These are phyloP conservation scores for Platysteira castanea DNA, from an alignment of 2,113 vertebrate genomes.

Conservation along the genomic window DNA sequence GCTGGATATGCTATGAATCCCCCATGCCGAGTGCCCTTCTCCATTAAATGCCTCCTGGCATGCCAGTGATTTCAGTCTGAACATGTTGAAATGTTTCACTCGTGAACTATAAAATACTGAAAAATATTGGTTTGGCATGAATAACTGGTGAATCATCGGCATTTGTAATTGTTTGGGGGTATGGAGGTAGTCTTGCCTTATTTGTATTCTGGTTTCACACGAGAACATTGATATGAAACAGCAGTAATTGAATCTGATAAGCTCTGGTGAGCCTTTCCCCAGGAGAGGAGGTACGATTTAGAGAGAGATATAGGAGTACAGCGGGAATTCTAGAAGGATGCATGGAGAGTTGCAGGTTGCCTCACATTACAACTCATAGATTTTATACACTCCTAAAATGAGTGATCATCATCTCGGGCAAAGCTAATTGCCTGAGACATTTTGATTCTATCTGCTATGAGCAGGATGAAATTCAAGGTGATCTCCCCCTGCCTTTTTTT, in stretches of 20 bases:
- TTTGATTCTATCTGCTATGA: constrained; percentile 25
- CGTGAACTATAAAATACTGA: constrained; percentile 20
- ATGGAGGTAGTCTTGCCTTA: constrained; percentile 29
- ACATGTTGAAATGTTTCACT: constrained; percentile 15
- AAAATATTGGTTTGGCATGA: constrained; percentile 50
- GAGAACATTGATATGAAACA: constrained; percentile 52
- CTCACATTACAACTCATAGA: not conserved
- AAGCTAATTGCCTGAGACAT: constrained; percentile 16
- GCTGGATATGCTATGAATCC: not conserved
- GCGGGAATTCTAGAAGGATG: not conserved
- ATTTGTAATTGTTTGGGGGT: constrained; percentile 17
- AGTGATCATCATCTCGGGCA: constrained; percentile 17
- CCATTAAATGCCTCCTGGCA: not conserved
- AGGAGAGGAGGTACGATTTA: not conserved
- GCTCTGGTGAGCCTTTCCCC: not conserved
- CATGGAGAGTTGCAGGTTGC: not conserved
- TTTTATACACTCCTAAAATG: constrained; percentile 11
- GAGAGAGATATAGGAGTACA: not conserved
- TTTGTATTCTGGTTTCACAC: constrained; percentile 50
- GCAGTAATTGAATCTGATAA: constrained; percentile 52
- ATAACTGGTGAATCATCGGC: constrained; percentile 19
- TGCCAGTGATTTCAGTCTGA: not conserved
- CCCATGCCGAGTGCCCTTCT: not conserved
- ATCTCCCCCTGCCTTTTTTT: not conserved
- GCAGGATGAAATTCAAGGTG: not conserved